Percentiles rank a stretch among this genome's conserved stretches.
Conservation (phyloP, 2,113 vertebrate species). For the Heterotilapia buettikoferi region DNA sequence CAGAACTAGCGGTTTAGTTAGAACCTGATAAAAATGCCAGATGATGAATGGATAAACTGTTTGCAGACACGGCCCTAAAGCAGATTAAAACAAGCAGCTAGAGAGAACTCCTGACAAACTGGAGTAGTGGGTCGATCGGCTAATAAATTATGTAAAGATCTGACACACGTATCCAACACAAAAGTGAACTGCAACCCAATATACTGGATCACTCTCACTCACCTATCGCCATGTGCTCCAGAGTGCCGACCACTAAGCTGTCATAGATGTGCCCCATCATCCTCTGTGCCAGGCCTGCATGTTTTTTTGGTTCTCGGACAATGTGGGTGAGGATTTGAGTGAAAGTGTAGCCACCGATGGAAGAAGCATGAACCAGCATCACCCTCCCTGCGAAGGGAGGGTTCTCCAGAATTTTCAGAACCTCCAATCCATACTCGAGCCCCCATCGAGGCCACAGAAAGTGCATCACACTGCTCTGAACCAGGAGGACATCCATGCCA, state of each 20-base stretch:
- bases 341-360: constrained; percentile 64
- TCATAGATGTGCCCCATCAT: constrained; percentile 57
- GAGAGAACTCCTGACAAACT: background rate
- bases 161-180: background rate
- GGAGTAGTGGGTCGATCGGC: background rate
- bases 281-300: constrained; percentile 10
- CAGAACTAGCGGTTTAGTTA: background rate
- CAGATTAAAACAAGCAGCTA: background rate
- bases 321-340: constrained; percentile 52
- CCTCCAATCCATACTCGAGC: constrained; percentile 32
- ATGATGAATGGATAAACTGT: background rate
- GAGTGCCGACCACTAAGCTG: constrained; percentile 55
- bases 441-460: constrained; percentile 67
- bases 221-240: constrained; percentile 67
- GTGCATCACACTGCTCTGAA: constrained; percentile 43
- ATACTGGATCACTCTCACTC: background rate
- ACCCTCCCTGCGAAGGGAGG: constrained; percentile 34
- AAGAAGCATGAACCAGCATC: constrained; percentile 49
- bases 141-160: constrained; percentile 35
- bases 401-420: constrained; percentile 49
- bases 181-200: constrained; percentile 19
- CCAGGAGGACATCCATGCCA: constrained; percentile 54
- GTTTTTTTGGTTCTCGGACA: background rate
- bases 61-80: background rate
- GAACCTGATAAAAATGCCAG: background rate